Evolutionary conservation across 2,113 vertebrate genomes (phyloP).

Genomic region (Phyllostomus discolor): DNA sequence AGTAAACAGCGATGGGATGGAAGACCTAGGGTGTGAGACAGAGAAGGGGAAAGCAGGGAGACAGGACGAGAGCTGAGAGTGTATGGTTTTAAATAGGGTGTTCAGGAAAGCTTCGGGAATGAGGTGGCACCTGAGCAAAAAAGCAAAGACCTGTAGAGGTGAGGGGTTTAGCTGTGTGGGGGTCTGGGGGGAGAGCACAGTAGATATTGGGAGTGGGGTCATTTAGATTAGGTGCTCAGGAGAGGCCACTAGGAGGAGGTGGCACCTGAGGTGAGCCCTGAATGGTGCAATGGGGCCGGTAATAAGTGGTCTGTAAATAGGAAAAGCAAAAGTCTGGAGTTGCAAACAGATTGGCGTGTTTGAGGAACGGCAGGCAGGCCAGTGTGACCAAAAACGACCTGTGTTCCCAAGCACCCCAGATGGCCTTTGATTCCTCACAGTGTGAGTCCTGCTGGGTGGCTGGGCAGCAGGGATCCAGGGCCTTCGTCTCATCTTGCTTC

Average conservation of each 20-base stretch:
- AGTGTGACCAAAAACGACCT: neutral
- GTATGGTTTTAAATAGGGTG: neutral
- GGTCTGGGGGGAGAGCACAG: neutral
- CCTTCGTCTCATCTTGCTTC: constrained; percentile 27
- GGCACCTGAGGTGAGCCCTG: neutral
- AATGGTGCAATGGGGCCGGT: neutral
- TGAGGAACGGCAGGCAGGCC: neutral
- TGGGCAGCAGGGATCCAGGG: neutral
- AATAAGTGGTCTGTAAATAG: neutral
- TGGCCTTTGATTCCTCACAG: neutral
- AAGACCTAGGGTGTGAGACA: neutral
- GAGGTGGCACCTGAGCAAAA: neutral
- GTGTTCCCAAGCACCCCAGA: neutral
- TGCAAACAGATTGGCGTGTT: neutral
- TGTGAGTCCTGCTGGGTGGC: neutral
- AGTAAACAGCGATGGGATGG: neutral
- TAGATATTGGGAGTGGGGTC: neutral
- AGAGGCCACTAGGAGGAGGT: neutral
- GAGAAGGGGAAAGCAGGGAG: neutral
- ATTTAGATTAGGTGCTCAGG: neutral
- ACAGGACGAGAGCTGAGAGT: neutral
- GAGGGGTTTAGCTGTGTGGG: neutral
- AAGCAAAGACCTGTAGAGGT: neutral
- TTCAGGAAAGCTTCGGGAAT: neutral
- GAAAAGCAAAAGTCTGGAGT: neutral